A percentile compares a stretch with the other conserved stretches of the same genome.
phyloP scores from a whole-genome alignment of 2,888 invertebrate species.

The Trichopoda pennipes region DNA sequence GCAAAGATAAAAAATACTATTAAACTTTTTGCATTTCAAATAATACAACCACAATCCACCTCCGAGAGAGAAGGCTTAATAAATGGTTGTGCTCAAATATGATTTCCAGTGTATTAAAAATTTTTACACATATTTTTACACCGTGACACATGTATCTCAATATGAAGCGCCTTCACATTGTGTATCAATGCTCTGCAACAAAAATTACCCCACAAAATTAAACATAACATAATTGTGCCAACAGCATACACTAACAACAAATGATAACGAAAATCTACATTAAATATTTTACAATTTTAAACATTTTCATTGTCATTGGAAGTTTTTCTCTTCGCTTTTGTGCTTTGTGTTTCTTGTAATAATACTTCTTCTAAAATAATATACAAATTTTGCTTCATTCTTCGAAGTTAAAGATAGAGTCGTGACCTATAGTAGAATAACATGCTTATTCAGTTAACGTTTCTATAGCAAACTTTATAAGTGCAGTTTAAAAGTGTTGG shows the following conservation, averaged over 20 bases:
- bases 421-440: background rate
- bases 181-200: background rate
- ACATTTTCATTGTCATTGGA: conserved; percentile 71
- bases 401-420: background rate
- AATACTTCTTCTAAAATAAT: background rate
- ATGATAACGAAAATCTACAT: conserved; percentile 56
- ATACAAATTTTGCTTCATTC: background rate
- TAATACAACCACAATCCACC: background rate
- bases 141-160: background rate
- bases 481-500: background rate
- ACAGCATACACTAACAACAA: conserved; percentile 61
- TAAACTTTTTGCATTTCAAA: background rate
- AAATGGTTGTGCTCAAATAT: background rate
- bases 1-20: background rate
- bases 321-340: conserved; percentile 53
- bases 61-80: background rate
- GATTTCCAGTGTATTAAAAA: conserved; percentile 32
- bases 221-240: conserved; percentile 50
- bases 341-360: conserved; percentile 12
- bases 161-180: background rate
- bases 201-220: conserved; percentile 45
- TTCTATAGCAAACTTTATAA: conserved; percentile 11
- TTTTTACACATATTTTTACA: conserved; percentile 39
- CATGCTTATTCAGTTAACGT: conserved; percentile 12
- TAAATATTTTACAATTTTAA: conserved; percentile 31